Percentiles rank a stretch among this genome's conserved stretches.
Conservation (phyloP, 2,797 vertebrate species). For the Aplochiton taeniatus region DNA sequence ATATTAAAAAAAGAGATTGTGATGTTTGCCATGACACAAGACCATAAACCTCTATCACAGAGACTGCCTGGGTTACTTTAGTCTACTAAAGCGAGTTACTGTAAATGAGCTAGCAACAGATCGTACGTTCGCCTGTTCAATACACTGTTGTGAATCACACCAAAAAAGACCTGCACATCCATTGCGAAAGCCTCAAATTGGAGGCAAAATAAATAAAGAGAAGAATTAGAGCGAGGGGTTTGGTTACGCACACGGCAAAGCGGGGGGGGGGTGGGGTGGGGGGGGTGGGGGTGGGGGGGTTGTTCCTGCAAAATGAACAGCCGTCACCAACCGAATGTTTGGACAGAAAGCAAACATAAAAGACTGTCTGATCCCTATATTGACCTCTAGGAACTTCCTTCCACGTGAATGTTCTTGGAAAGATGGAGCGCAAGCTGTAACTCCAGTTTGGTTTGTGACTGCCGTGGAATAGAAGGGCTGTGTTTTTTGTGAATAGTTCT, state of each 20-base stretch:
- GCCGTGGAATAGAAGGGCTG: not conserved
- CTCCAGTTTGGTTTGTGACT: constrained; percentile 1
- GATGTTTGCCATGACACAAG: too few species aligned
- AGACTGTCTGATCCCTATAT: constrained; percentile 23
- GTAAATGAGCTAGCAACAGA: too few species aligned
- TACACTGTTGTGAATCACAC: not conserved
- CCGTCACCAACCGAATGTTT: not conserved
- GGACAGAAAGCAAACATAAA: constrained; percentile 39
- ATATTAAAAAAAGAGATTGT: too few species aligned
- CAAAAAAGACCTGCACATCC: not conserved
- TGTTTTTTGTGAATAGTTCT: constrained; percentile 20
- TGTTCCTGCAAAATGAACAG: constrained; percentile 13
- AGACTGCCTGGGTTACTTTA: too few species aligned
- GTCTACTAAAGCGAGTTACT: too few species aligned
- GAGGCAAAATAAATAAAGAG: too few species aligned
- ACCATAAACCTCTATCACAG: too few species aligned
- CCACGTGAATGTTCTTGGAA: constrained; percentile 14
- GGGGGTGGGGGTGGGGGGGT: constrained; percentile 21
- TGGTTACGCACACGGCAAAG: too few species aligned
- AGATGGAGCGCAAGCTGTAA: constrained; percentile 18
- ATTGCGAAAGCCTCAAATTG: not conserved
- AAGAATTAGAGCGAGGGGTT: too few species aligned
- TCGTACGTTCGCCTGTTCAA: too few species aligned
- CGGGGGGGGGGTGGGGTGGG: not conserved
- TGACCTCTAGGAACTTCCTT: constrained; percentile 21